Percentiles rank a stretch among this genome's conserved stretches.
phyloP scores from a whole-genome alignment of 2,888 invertebrate genomes.

The Hesperia comma region DNA sequence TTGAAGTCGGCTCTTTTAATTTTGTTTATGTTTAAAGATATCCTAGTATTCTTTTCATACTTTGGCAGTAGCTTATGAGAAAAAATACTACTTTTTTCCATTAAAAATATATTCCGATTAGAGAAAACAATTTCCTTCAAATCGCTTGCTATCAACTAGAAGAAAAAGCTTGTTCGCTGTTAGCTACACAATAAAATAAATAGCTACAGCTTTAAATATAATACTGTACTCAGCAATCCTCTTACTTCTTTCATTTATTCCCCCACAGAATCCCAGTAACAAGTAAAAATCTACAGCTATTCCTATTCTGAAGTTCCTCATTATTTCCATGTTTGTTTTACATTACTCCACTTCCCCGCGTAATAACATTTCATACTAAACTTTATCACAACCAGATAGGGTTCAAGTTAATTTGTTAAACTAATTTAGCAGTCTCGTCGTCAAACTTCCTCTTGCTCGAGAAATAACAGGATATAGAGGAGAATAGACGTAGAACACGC shows the following conservation, averaged over 20 bases:
- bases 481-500: background rate
- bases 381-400: conserved; percentile 1
- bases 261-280: background rate
- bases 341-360: background rate
- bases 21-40: too few species aligned
- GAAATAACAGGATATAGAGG: conserved; percentile 2
- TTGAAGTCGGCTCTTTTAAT: too few species aligned
- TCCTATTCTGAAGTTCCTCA: background rate
- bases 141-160: too few species aligned
- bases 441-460: background rate
- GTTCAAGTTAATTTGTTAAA: conserved; percentile 7
- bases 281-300: background rate
- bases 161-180: too few species aligned
- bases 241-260: background rate
- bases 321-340: conserved; percentile 8
- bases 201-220: background rate
- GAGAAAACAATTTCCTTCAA: too few species aligned
- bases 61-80: too few species aligned
- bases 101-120: too few species aligned
- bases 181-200: too few species aligned
- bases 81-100: too few species aligned
- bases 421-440: background rate
- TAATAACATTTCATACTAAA: background rate
- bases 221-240: background rate
- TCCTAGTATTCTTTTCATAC: too few species aligned